Conservation (phyloP, 2,888 invertebrate species). For the Linnaemya tessellans region DNA sequence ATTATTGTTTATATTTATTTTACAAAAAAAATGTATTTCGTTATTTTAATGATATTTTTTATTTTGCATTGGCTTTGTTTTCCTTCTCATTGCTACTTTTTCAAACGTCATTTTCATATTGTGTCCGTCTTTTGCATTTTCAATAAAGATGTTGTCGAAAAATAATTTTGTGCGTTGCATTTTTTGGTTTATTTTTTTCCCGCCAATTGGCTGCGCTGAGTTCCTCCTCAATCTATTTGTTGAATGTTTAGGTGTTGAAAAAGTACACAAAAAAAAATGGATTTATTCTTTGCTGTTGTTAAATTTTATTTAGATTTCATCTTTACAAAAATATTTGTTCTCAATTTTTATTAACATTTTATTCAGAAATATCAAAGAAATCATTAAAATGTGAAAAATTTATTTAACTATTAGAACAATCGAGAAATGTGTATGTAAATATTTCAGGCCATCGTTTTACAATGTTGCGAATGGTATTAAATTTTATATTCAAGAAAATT, state of each 20-base stretch:
- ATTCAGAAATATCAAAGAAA: constrained; percentile 48
- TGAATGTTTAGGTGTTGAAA: background rate
- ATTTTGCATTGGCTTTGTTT: constrained; percentile 6
- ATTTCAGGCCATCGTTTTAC: constrained; percentile 35
- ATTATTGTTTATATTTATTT: constrained; percentile 54
- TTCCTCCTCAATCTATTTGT: background rate
- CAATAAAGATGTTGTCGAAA: constrained; percentile 50
- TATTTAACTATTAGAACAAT: constrained; percentile 25
- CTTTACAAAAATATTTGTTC: constrained; percentile 52
- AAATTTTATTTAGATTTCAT: constrained; percentile 31
- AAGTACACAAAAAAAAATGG: constrained; percentile 4
- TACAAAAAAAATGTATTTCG: constrained; percentile 43
- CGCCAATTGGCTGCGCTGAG: constrained; percentile 29
- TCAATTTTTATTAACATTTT: constrained; percentile 45
- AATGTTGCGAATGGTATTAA: constrained; percentile 32
- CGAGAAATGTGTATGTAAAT: constrained; percentile 2
- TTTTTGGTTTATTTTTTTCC: background rate
- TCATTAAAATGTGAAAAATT: constrained; percentile 59
- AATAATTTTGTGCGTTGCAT: constrained; percentile 11
- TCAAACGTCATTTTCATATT: constrained; percentile 5
- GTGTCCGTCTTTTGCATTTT: background rate
- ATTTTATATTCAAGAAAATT: background rate
- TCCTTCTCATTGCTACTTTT: constrained; percentile 23
- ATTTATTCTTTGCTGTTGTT: constrained; percentile 21
- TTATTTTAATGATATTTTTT: constrained; percentile 12